These are phyloP conservation scores for Sussaba pulchella DNA, from an alignment of 2,888 invertebrate species.

Conservation along the genomic window DNA sequence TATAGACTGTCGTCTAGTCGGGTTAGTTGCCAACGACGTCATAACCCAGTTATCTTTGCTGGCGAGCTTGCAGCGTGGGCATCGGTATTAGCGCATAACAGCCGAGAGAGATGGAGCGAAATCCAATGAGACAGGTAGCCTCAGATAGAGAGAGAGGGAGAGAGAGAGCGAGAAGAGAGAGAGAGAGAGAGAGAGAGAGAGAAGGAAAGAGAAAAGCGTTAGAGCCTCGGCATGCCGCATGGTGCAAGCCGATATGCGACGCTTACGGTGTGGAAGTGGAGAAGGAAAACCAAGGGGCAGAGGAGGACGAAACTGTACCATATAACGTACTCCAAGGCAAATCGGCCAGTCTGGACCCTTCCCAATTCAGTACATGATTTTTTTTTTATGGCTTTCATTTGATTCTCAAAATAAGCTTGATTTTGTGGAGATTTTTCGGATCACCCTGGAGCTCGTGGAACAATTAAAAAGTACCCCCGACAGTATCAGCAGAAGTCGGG, in stretches of 20 bases:
- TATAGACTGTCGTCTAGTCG: conserved; percentile 59
- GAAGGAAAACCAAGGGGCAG: conserved; percentile 25
- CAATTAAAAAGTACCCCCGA: too few species aligned
- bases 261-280: conserved; percentile 30
- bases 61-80: conserved; percentile 51
- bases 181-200: not conserved
- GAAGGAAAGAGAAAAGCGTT: not conserved
- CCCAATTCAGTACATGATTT: too few species aligned
- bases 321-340: too few species aligned
- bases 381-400: too few species aligned
- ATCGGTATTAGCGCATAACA: conserved; percentile 56
- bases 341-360: too few species aligned
- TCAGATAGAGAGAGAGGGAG: not conserved
- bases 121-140: too few species aligned
- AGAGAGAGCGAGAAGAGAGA: not conserved
- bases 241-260: conserved; percentile 41
- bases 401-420: too few species aligned
- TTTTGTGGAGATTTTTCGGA: too few species aligned
- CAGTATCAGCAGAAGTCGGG: too few species aligned
- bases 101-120: conserved; percentile 10
- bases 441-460: too few species aligned
- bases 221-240: conserved; percentile 5
- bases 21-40: conserved; percentile 76
- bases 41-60: conserved; percentile 76
- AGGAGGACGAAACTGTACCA: not conserved